phyloP scores from a whole-genome alignment of 1,140 invertebrate species.

The Vanessa atalanta region DNA sequence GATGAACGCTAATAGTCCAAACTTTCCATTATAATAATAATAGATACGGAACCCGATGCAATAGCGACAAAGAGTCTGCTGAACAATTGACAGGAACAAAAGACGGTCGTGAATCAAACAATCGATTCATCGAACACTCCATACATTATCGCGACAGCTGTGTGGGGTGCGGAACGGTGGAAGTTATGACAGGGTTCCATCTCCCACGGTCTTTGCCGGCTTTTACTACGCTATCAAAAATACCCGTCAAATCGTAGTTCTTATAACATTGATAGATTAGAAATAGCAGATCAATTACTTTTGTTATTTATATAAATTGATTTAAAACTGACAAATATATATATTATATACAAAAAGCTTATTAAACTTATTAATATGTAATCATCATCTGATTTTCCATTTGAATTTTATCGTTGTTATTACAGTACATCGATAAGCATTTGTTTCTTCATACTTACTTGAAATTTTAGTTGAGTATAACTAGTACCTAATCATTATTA shows the following conservation, averaged over 20 bases:
- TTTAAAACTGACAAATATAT: background rate
- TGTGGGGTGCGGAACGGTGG: conserved; percentile 46
- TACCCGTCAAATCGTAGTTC: conserved; percentile 17
- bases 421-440: too few relatives aligned
- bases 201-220: conserved; percentile 54
- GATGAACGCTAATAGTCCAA: conserved; percentile 8
- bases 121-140: conserved; percentile 63
- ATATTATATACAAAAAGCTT: too few relatives aligned
- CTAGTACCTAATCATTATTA: too few relatives aligned
- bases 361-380: too few relatives aligned
- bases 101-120: conserved; percentile 62
- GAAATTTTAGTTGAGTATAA: too few relatives aligned
- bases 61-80: conserved; percentile 49
- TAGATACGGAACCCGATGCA: conserved; percentile 48
- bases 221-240: conserved; percentile 38
- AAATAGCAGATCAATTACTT: background rate
- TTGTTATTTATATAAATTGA: background rate
- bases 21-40: conserved; percentile 34
- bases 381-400: too few relatives aligned
- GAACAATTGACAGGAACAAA: conserved; percentile 67
- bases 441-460: too few relatives aligned
- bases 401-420: too few relatives aligned
- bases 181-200: conserved; percentile 54
- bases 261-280: background rate
- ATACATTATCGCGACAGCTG: conserved; percentile 70